Evolutionary conservation across 2,113 vertebrate species (phyloP), one percentile per base, ranked within the genome.

Genomic region (Notarius lentiginosus): DNA sequence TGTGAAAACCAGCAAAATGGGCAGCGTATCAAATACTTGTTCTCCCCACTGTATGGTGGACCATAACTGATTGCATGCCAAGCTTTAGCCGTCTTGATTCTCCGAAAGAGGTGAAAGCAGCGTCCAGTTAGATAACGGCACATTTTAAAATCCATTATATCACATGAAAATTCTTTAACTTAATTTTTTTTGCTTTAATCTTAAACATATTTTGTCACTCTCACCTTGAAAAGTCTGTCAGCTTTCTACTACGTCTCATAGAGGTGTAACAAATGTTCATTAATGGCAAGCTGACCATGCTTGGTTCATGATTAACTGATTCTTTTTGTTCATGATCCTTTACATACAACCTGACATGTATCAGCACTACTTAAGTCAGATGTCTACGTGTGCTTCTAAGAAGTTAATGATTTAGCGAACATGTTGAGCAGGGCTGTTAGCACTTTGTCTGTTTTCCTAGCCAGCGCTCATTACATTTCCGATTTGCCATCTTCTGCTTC

Each of bases 231-330:
- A n/a, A 8, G 47, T 79, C 41, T 41, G 58, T 76, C 81, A 56
- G 63, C 22, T 70, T 70, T n/a, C 77, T 82, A 7, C 49, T 34
- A 51, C 84, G 60, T 82, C 89, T 24, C 82, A 77, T 58, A 8
- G 66, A 85, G 89, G 89, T 94, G 89, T 94, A 92, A 92, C 92
- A 91, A 89, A 56, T 53, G 41, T 83, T 72, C 58, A 66, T 88
- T 88, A 70, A 7, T 87, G 73, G 89, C 86, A 86, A 68, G 75
- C 14, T 88, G 24, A 66, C 89, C 83, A 88, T 86, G 84, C 87
- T 76, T 91, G 80, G 93, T 95, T 95, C 90, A 95, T 94, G 93
- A 94, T 95, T 94, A 95, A 95, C 94, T 88, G 15, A 7, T 61
- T 9, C 87, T 91, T 89, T 89, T 89, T 88, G 86, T 82, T 87